These are phyloP conservation scores for Acanthosepion pharaonis DNA, from an alignment of 2,888 invertebrate species.

Conservation along the genomic window DNA sequence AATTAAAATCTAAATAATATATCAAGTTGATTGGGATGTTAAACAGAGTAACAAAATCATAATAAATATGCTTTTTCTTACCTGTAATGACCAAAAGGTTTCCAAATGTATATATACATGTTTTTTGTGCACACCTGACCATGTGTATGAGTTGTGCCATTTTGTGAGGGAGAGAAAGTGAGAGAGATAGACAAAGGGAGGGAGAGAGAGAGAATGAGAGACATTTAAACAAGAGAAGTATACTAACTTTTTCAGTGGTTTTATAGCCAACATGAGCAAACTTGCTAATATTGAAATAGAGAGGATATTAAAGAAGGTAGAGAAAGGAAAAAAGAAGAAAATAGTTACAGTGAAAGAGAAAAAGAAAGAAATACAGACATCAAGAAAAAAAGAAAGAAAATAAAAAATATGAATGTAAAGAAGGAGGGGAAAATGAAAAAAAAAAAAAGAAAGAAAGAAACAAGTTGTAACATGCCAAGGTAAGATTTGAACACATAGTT, in stretches of 20 bases:
- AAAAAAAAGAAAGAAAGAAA: background rate
- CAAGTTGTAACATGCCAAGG: slow-evolving; percentile 17
- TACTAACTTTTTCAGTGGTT: background rate
- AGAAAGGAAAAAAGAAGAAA: background rate
- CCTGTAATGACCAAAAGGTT: no score
- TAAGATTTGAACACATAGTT: background rate
- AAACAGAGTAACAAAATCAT: no score
- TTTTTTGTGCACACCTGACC: no score
- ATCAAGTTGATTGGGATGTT: no score
- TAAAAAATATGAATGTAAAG: background rate
- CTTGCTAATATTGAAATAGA: background rate
- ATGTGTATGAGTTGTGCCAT: no score
- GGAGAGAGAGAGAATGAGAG: background rate
- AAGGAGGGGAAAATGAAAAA: background rate
- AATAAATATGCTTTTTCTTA: no score
- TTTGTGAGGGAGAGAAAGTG: background rate
- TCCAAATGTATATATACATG: no score
- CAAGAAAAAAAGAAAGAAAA: background rate
- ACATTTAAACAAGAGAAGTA: background rate
- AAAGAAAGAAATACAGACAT: background rate
- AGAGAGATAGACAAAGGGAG: background rate
- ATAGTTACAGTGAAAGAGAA: no score
- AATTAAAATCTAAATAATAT: no score
- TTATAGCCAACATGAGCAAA: background rate
- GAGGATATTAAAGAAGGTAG: background rate